Evolutionary conservation across 2,113 vertebrate species (phyloP), one percentile per base, ranked within the genome.

Genomic region (Nyctereutes procyonoides): DNA sequence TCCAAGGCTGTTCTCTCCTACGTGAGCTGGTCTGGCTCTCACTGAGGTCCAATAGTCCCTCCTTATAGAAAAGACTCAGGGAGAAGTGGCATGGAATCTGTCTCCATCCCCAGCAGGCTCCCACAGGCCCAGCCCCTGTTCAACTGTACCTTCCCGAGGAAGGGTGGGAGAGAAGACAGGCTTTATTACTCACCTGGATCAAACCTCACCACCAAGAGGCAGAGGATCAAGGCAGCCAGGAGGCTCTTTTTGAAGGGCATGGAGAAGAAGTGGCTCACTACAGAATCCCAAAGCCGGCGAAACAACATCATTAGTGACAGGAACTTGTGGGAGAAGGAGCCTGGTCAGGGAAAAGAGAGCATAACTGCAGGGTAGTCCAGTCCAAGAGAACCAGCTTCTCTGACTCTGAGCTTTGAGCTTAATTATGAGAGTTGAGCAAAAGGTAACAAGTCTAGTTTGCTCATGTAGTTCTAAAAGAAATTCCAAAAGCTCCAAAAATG

Each of bases 151-250:
- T 62, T n/a, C 73, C 53, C 55, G 7, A 60, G 51, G 53, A 67
- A 77, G 35, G 28, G 5, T 8, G 2, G 48, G 43, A 48, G 10
- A n/a, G 19, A 43, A 32, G 8, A 30, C 16, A 15, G 62, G n/a
- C 32, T 26, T 48, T 20, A 14, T 82, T 22, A 92, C 96, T 90
- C 94, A 99, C 99, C 99, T 98, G 99, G 99, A 96, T 99, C 99
- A 98, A 99, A 96, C 71, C 98, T 99, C 62, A 99, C 77, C 60
- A 99, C 98, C 93, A 99, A 98, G 96, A 99, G 97, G 83, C 99
- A 99, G 28, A 99, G 94, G 84, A 99, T 95, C 67, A 99, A 93
- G 30, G 98, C 98, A 3, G 98, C 98, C 90, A 99, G 96, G 16
- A 99, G 97, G 76, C 98, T 95, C 98, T 97, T 99, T 79, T 98